Conservation (phyloP, 2,797 vertebrate species). For the Trachops cirrhosus region DNA sequence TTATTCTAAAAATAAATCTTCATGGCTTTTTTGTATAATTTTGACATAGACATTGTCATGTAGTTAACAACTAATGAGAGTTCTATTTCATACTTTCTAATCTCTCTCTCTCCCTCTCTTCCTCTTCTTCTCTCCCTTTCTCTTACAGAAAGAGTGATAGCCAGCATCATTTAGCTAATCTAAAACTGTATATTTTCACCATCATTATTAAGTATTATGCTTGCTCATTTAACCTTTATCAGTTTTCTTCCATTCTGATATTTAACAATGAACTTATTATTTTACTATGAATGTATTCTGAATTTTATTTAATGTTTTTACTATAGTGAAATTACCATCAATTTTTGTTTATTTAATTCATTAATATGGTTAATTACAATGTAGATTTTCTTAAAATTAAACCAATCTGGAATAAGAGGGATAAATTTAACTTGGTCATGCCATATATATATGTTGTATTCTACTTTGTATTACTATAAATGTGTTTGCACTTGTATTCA, state of each 20-base stretch:
- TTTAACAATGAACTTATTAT: background rate
- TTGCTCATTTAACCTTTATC: background rate
- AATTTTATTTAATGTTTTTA: background rate
- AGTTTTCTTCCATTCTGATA: background rate
- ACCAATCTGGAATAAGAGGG: background rate
- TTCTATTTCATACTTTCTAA: background rate
- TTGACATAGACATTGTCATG: background rate
- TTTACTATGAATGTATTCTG: background rate
- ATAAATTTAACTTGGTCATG: background rate
- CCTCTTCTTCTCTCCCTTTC: background rate
- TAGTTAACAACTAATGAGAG: background rate
- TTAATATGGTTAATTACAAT: background rate
- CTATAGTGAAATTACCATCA: background rate
- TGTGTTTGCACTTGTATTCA: background rate
- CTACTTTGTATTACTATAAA: background rate
- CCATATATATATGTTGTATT: background rate
- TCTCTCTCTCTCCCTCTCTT: too few species aligned
- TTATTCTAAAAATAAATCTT: background rate
- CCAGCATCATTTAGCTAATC: background rate
- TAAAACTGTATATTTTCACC: background rate
- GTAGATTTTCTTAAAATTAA: background rate
- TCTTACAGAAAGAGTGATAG: background rate
- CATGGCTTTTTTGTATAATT: background rate
- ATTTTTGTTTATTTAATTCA: background rate
- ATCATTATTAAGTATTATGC: background rate